Percentiles rank a stretch among this genome's conserved stretches.
These are phyloP conservation scores for Nematostella vectensis DNA, from an alignment of 92 coral and sea anemone genomes.

Conservation along the genomic window DNA sequence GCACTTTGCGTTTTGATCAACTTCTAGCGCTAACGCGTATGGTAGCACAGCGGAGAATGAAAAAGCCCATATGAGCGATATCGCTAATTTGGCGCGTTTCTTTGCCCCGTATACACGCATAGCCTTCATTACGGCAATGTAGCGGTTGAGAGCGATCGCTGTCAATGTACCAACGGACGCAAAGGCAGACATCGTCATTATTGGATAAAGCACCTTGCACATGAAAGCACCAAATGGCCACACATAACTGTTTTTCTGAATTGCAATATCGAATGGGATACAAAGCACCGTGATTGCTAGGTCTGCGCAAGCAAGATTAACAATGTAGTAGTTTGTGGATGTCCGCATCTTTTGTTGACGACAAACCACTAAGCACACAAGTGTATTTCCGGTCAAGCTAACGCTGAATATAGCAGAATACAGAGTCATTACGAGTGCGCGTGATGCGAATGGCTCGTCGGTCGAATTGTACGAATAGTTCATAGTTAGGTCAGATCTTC, in stretches of 20 bases:
- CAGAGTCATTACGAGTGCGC: constrained; percentile 44
- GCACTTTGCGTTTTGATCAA: constrained; percentile 39
- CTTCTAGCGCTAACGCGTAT: constrained; percentile 33
- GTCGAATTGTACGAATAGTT: too few relatives aligned
- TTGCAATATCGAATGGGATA: constrained; percentile 73
- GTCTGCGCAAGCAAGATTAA: constrained; percentile 70
- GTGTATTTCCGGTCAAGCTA: constrained; percentile 54
- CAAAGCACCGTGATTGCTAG: constrained; percentile 61
- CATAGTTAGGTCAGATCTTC: too few relatives aligned
- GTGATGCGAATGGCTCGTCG: constrained; percentile 24
- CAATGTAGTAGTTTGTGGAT: constrained; percentile 74
- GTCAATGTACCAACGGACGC: constrained; percentile 84
- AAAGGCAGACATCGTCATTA: constrained; percentile 78
- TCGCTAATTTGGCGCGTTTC: constrained; percentile 48
- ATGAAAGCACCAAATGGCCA: constrained; percentile 77
- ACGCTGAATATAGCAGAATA: constrained; percentile 38
- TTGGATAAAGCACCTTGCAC: constrained; percentile 64
- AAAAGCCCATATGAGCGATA: constrained; percentile 41
- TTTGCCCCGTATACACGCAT: constrained; percentile 59
- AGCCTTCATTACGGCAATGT: constrained; percentile 56
- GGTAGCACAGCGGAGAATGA: constrained; percentile 59
- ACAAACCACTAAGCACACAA: constrained; percentile 74
- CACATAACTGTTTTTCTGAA: constrained; percentile 52
- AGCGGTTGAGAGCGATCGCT: constrained; percentile 69
- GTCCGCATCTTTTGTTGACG: constrained; percentile 69